These are phyloP conservation scores for Sebastes alutus DNA, from an alignment of 2,797 vertebrate genomes.

Conservation along the genomic window DNA sequence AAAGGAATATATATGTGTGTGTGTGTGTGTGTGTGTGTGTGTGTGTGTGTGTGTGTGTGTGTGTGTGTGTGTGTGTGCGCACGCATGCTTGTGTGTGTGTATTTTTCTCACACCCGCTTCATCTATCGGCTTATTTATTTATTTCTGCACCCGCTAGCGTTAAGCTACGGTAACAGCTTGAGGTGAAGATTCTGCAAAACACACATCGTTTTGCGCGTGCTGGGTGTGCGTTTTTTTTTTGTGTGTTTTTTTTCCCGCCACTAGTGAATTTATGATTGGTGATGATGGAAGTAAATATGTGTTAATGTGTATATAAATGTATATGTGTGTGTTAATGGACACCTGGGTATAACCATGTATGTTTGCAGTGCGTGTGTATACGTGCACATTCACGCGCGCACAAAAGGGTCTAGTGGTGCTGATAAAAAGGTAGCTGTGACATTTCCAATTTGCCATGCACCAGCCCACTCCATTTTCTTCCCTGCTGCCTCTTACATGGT, in stretches of 20 bases:
- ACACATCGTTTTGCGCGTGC: conserved; percentile 69
- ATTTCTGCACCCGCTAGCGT: conserved; percentile 68
- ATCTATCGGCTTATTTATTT: conserved; percentile 74
- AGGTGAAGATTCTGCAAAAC: conserved; percentile 86
- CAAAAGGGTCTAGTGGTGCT: conserved; percentile 89
- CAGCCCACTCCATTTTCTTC: conserved; percentile 97
- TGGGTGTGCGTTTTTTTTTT: conserved; percentile 43
- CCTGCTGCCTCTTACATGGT: conserved; percentile 97
- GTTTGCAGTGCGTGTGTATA: conserved; percentile 46
- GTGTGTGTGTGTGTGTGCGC: background rate
- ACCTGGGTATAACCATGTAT: conserved; percentile 49
- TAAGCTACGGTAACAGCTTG: conserved; percentile 83
- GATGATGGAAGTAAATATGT: conserved; percentile 59
- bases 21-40: conserved; percentile 46
- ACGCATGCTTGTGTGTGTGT: conserved; percentile 31
- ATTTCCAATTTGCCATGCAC: conserved; percentile 99
- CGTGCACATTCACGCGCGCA: conserved; percentile 54
- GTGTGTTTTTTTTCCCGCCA: background rate
- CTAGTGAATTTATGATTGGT: conserved; percentile 58
- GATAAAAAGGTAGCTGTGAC: conserved; percentile 97
- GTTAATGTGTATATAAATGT: conserved; percentile 72
- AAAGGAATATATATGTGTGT: conserved; percentile 62
- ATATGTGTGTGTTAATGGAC: conserved; percentile 61
- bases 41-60: conserved; percentile 1
- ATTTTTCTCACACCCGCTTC: conserved; percentile 62